Base-by-base conservation (phyloP, 2,888 invertebrate species). In the Lymantria dispar region DNA sequence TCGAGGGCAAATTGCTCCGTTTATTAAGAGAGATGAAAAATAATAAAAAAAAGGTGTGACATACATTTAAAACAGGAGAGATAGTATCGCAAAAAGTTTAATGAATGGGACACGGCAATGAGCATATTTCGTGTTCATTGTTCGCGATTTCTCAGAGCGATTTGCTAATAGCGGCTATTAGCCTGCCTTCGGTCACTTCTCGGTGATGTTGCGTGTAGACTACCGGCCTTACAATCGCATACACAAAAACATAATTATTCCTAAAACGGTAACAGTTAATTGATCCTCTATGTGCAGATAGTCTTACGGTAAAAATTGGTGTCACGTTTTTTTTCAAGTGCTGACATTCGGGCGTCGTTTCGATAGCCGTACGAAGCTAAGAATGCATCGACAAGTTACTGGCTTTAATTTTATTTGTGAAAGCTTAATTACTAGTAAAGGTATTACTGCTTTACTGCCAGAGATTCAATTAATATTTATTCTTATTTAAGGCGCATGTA, bases 131-230 rank as follows among this genome's bases (percentile, higher is more conserved):
- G 86, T 86, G 87, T 76, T 85, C 85, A 87, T 89, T 89, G 87
- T 87, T 81, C 80, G 70, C 76, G 84, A 88, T 89, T 86, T 88
- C 88, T 82, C 81, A 81, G 76, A 78, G 82, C 77, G 81, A 84
- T 88, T 87, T 76, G 76, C 81, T 88, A 88, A 89, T 87, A 84
- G 83, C 76, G 39, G 79, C 83, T 80, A 89, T 87, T 87, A 88
- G 76, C 63, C 75, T 77, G 81, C 81, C 87, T 64, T 77, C 75
- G 74, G 78, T 77, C 77, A 67, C 56, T 70, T 72, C 68, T 68
- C 64, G 72, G 15, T 67, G 68, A 64, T 56, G 74, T 81, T 78
- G 83, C 82, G 81, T 81, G 85, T 70, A 70, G 75, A 83, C 87
- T 83, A 80, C 84, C 74, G 79, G 81, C 83, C 73, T 83, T 80